Evolutionary conservation across 1,140 invertebrate genomes (phyloP).

Genomic region (Drosophila jambulina): DNA sequence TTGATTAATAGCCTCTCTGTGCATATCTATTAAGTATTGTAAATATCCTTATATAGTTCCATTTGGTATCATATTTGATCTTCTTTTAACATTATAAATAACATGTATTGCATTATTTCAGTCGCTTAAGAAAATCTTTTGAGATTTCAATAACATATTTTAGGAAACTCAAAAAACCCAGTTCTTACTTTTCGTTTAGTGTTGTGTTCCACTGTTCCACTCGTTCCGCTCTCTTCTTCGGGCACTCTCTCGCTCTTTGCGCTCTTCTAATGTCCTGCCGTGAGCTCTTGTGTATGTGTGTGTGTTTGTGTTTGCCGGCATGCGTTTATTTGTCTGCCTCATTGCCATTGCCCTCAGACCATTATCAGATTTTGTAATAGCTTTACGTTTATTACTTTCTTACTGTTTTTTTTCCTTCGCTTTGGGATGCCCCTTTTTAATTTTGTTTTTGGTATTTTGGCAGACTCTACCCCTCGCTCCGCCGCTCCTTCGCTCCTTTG

Average conservation of each 20-base stretch:
- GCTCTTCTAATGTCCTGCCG: constrained; percentile 27
- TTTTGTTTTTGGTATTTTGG: constrained; percentile 71
- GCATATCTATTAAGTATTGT: no score
- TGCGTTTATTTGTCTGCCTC: constrained; percentile 66
- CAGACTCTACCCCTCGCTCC: constrained; percentile 30
- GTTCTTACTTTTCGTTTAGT: background rate
- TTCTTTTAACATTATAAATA: background rate
- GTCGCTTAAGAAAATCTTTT: no score
- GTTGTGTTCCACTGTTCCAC: constrained; percentile 61
- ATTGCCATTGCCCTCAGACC: constrained; percentile 74
- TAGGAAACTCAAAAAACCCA: background rate
- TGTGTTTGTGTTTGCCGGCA: constrained; percentile 55
- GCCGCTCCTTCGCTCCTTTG: background rate
- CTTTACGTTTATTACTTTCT: constrained; percentile 84
- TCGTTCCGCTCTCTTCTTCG: constrained; percentile 42
- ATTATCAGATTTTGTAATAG: constrained; percentile 84
- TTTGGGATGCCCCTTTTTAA: constrained; percentile 60
- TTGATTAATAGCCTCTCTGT: background rate
- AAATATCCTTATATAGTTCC: no score
- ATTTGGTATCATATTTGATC: no score
- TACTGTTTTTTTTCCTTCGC: constrained; percentile 55
- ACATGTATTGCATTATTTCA: background rate
- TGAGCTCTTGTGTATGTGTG: background rate
- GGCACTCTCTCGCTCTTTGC: background rate
- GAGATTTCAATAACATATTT: background rate